Conservation (phyloP, 2,888 invertebrate genomes). For the Syrphus vitripennis region DNA sequence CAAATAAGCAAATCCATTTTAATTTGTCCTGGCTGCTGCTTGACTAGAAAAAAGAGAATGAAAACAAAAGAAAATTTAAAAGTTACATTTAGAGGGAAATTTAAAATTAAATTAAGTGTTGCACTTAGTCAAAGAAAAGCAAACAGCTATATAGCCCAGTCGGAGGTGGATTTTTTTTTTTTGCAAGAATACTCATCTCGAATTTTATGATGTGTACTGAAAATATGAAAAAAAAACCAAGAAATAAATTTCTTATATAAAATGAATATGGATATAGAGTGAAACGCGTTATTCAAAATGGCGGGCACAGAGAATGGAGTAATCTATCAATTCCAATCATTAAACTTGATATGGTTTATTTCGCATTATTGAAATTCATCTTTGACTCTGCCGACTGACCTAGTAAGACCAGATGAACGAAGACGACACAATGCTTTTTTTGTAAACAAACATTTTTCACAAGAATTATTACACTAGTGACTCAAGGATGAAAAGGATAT, state of each 20-base stretch:
- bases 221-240: too few relatives aligned
- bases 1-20: constrained; percentile 35
- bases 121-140: constrained; percentile 51
- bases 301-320: too few relatives aligned
- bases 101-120: constrained; percentile 46
- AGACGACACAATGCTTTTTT: background rate
- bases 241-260: too few relatives aligned
- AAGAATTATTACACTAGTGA: background rate
- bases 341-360: too few relatives aligned
- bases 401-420: background rate
- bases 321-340: too few relatives aligned
- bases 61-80: constrained; percentile 24
- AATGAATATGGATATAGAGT: too few relatives aligned
- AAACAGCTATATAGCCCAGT: background rate
- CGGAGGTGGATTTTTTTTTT: too few relatives aligned
- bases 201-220: too few relatives aligned
- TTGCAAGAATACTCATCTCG: background rate
- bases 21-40: constrained; percentile 10
- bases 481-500: background rate
- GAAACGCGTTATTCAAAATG: too few relatives aligned
- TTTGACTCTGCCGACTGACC: too few relatives aligned
- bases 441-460: background rate
- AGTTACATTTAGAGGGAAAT: constrained; percentile 47
- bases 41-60: constrained; percentile 8
- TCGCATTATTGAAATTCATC: too few relatives aligned